phyloP scores from a whole-genome alignment of 53 echinoderm and acorn worm genomes.

The Apostichopus leukothele region DNA sequence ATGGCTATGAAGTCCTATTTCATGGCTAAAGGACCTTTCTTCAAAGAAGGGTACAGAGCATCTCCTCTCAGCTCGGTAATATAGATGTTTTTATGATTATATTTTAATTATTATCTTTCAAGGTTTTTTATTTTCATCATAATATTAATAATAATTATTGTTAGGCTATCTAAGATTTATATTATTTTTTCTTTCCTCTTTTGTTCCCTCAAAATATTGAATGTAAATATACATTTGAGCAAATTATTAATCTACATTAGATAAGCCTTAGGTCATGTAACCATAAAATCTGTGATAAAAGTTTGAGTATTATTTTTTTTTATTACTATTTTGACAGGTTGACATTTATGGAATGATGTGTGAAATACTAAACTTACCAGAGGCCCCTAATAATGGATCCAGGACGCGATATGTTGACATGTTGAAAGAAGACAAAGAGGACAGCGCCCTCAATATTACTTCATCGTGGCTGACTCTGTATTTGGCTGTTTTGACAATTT shows the following conservation, averaged over 20 bases:
- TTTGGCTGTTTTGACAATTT: background rate
- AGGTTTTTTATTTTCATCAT: too few relatives aligned
- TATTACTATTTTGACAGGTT: conserved; percentile 39
- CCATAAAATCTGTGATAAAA: too few relatives aligned
- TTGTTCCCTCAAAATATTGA: too few relatives aligned
- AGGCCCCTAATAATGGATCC: conserved; percentile 88
- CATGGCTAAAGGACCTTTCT: conserved; percentile 84
- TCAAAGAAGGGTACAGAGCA: conserved; percentile 68
- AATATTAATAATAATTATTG: too few relatives aligned
- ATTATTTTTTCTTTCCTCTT: too few relatives aligned
- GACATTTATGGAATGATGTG: conserved; percentile 81
- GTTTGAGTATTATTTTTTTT: background rate
- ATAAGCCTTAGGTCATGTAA: too few relatives aligned
- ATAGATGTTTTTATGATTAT: background rate
- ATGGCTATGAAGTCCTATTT: conserved; percentile 79
- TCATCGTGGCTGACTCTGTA: background rate
- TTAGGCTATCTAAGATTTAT: too few relatives aligned
- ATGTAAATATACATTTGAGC: too few relatives aligned
- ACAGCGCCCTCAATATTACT: background rate
- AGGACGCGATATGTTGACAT: conserved; percentile 62
- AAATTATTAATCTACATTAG: too few relatives aligned
- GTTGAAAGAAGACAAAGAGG: conserved; percentile 18
- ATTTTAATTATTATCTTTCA: too few relatives aligned
- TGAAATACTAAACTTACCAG: conserved; percentile 69
- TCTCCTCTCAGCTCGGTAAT: conserved; percentile 66